Conservation (phyloP, 2,113 vertebrate species). For the human region DNA sequence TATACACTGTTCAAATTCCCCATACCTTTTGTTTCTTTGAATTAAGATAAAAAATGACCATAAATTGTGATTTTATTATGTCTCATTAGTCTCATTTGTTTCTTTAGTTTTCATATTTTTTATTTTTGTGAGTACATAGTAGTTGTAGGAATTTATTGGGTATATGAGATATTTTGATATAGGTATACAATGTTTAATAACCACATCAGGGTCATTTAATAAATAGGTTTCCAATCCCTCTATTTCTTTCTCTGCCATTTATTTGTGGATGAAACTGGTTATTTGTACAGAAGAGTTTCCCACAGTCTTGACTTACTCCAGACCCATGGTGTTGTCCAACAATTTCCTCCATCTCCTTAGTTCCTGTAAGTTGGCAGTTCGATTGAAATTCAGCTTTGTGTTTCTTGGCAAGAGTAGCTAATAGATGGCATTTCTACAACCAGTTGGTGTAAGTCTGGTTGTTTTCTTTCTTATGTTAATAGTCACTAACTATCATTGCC, state of each 20-base stretch:
- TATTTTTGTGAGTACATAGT: too few species aligned
- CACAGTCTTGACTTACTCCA: background rate
- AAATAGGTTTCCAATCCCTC: background rate
- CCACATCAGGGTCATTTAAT: background rate
- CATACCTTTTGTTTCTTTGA: background rate
- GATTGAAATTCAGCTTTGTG: background rate
- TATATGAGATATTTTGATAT: too few species aligned
- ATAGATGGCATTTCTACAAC: background rate
- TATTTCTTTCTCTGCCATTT: background rate
- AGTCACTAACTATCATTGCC: background rate
- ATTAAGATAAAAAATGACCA: background rate
- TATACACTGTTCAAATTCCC: background rate
- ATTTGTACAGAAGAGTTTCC: background rate
- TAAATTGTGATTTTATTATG: background rate
- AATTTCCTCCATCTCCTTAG: background rate
- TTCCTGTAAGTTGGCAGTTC: background rate
- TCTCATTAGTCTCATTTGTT: background rate
- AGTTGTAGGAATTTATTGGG: too few species aligned
- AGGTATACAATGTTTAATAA: too few species aligned
- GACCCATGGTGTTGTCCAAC: background rate
- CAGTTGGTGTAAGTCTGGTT: background rate
- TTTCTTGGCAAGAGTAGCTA: background rate
- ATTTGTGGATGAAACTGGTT: background rate
- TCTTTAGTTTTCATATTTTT: too few species aligned
- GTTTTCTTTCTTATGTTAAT: background rate